phyloP scores from a whole-genome alignment of 2,888 invertebrate genomes.

The Brachylomia viminalis region DNA sequence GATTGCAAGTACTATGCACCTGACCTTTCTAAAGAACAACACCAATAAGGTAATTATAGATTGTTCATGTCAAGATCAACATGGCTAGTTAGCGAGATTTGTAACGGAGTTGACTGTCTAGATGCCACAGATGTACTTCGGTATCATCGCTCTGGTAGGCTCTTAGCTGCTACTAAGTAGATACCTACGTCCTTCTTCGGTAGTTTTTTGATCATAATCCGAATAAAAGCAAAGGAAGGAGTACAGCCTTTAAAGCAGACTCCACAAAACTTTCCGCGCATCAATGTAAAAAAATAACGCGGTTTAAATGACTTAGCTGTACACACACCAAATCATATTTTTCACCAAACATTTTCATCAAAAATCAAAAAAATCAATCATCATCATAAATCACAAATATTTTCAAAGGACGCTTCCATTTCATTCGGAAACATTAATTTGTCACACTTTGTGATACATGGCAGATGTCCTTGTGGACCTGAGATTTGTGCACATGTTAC shows the following conservation, averaged over 20 bases:
- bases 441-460: slow-evolving; percentile 42
- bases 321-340: neutral
- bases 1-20: too few relatives aligned
- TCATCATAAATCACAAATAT: slow-evolving; percentile 7
- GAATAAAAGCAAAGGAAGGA: too few relatives aligned
- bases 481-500: slow-evolving; percentile 17
- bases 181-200: neutral
- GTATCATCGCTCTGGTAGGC: neutral
- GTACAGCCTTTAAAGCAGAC: neutral
- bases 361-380: neutral
- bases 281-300: neutral
- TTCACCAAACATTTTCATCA: neutral
- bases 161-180: neutral
- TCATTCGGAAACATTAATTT: slow-evolving; percentile 39
- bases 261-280: neutral
- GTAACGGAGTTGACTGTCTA: neutral
- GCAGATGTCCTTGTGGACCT: slow-evolving; percentile 26
- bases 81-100: neutral
- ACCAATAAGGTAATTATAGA: too few relatives aligned
- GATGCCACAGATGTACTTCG: neutral
- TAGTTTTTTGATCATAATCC: neutral
- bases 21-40: too few relatives aligned
- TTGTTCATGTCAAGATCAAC: too few relatives aligned
- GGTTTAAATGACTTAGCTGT: neutral
- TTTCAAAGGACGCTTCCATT: slow-evolving; percentile 19